phyloP scores from a whole-genome alignment of 2,888 invertebrate species.

The Agriopis leucophaearia region DNA sequence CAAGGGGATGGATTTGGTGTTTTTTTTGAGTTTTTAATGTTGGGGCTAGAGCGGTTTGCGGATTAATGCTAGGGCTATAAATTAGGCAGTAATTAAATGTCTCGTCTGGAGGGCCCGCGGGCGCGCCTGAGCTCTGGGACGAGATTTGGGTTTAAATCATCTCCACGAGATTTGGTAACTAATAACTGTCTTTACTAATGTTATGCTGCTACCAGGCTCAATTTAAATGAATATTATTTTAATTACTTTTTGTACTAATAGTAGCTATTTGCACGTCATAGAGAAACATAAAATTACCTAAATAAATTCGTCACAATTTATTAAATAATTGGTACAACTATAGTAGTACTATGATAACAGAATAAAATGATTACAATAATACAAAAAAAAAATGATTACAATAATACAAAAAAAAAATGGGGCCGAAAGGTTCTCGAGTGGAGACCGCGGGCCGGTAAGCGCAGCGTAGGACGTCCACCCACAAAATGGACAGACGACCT shows the following conservation, averaged over 20 bases:
- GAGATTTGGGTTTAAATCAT: constrained; percentile 55
- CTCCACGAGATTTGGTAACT: constrained; percentile 50
- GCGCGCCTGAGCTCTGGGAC: constrained; percentile 50
- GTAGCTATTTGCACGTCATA: too few relatives aligned
- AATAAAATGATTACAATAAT: too few relatives aligned
- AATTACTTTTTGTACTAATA: neutral
- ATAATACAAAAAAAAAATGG: too few relatives aligned
- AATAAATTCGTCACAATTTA: too few relatives aligned
- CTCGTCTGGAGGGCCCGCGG: constrained; percentile 56
- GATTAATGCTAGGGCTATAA: constrained; percentile 81
- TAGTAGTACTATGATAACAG: too few relatives aligned
- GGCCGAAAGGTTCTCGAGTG: too few relatives aligned
- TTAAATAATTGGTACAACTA: too few relatives aligned
- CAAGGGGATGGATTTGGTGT: constrained; percentile 79
- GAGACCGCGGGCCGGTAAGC: too few relatives aligned
- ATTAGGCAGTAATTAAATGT: constrained; percentile 83
- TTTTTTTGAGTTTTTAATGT: constrained; percentile 63
- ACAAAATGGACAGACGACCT: too few relatives aligned
- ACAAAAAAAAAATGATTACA: too few relatives aligned
- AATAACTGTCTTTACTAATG: constrained; percentile 31
- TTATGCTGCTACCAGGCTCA: constrained; percentile 6
- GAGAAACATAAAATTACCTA: too few relatives aligned
- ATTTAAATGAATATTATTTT: constrained; percentile 27
- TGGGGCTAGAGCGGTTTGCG: constrained; percentile 68
- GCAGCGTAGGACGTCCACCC: too few relatives aligned